phyloP scores from a whole-genome alignment of 2,797 vertebrate genomes.

The Galaxias olidus region DNA sequence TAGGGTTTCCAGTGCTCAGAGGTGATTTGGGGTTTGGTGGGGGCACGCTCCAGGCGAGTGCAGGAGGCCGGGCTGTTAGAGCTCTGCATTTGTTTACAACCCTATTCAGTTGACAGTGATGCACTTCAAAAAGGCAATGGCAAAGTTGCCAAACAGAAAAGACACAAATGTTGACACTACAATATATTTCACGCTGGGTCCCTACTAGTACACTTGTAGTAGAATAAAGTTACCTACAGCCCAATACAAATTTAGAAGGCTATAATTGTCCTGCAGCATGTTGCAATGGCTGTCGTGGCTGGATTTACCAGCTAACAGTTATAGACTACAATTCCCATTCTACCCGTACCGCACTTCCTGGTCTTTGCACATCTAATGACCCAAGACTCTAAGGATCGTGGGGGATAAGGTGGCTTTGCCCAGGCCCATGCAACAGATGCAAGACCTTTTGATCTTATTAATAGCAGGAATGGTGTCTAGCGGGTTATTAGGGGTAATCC shows the following conservation, averaged over 20 bases:
- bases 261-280: too few species aligned
- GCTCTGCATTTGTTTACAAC: too few species aligned
- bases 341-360: background rate
- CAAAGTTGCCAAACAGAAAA: background rate
- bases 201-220: too few species aligned
- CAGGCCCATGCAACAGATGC: background rate
- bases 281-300: background rate
- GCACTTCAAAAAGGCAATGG: background rate
- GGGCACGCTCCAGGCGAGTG: background rate
- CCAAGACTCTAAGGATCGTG: constrained; percentile 1
- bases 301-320: background rate
- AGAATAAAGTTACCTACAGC: too few species aligned
- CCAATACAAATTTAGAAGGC: too few species aligned
- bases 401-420: constrained; percentile 3
- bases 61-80: background rate
- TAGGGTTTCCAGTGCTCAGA: background rate
- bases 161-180: too few species aligned
- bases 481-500: constrained; percentile 29
- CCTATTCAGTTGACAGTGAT: background rate
- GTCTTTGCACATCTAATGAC: background rate
- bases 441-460: constrained; percentile 49
- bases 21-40: constrained; percentile 3
- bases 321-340: constrained; percentile 7
- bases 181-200: too few species aligned
- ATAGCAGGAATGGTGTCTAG: constrained; percentile 35